Evolutionary conservation across 2,797 vertebrate genomes (phyloP), one percentile per base, ranked within the genome.

Genomic region (Nyctibius grandis): DNA sequence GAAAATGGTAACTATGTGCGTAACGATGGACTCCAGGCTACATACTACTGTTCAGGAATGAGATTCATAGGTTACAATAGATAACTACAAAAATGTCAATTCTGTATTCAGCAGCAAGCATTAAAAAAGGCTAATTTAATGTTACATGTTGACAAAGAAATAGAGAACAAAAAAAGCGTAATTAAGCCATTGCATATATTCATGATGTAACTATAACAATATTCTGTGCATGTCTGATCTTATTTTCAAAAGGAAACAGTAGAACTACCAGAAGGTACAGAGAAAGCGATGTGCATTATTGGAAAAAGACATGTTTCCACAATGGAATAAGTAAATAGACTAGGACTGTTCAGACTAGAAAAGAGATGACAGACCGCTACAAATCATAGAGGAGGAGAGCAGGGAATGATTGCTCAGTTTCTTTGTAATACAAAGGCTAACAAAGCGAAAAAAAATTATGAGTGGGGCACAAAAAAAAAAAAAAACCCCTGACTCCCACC

Each of bases 1-100:
- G 36, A 64, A 81, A 90, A 76, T 26, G 61, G 91, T 95, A 94
- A 95, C 90, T 95, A 88, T 79, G 94, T 88, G 77, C 28, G 19
- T 33, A 94, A 72, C 5, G 3, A 64, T 18, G 38, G 77, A 78
- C 63, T 90, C 92, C 14, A 86, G 67, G 85, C 59, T 82, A 88
- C 59, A 7, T 6, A n/a, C 17, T 44, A 65, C 38, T 36, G 45
- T 61, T 68, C 20, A 79, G 64, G 73, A 95, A 86, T 85, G 61
- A 88, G 59, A 76, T 9, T 50, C n/a, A 25, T 0, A 0, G 8
- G 12, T 47, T 94, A 7, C 5, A 91, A 20, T 2, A 74, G 48
- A 4, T n/a, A 78, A 79, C 42, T 44, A 61, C 40, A 81, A 65
- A 86, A 73, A 21, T 4, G 23, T 56, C 61, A 73, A 14, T 57